Percentiles rank a stretch among this genome's conserved stretches.
phyloP scores from a whole-genome alignment of 2,113 vertebrate species.

The Oncorhynchus clarkii region DNA sequence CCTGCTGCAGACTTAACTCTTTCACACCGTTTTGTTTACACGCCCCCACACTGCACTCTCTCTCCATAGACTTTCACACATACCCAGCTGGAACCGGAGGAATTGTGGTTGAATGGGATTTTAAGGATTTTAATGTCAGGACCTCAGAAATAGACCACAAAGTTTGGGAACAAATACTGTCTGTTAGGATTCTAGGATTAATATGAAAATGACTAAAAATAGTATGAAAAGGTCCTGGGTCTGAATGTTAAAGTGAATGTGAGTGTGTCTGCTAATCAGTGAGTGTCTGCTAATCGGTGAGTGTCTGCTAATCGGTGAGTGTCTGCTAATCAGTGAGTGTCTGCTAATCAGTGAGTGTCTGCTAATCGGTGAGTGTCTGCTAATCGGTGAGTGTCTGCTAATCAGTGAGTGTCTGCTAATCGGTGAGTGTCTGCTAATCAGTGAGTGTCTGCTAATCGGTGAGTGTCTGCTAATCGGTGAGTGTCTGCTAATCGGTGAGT shows the following conservation, averaged over 20 bases:
- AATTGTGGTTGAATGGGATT: constrained; percentile 28
- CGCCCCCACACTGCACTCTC: constrained; percentile 56
- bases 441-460: too few relatives aligned
- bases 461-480: too few relatives aligned
- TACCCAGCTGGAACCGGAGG: constrained; percentile 70
- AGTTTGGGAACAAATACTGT: constrained; percentile 47
- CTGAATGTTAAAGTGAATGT: not conserved
- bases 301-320: too few relatives aligned
- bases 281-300: too few relatives aligned
- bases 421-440: too few relatives aligned
- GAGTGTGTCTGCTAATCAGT: constrained; percentile 1
- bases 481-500: too few relatives aligned
- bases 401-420: too few relatives aligned
- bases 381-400: too few relatives aligned
- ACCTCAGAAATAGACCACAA: constrained; percentile 65
- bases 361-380: too few relatives aligned
- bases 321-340: too few relatives aligned
- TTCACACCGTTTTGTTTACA: constrained; percentile 64
- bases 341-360: too few relatives aligned
- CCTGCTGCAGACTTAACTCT: constrained; percentile 73
- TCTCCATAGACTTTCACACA: constrained; percentile 63
- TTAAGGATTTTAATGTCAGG: constrained; percentile 59
- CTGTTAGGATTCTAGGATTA: constrained; percentile 40
- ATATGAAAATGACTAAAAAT: constrained; percentile 33
- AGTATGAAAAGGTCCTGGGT: constrained; percentile 19